These are phyloP conservation scores for Drosophila formosana DNA, from an alignment of 2,888 invertebrate species.

Conservation along the genomic window DNA sequence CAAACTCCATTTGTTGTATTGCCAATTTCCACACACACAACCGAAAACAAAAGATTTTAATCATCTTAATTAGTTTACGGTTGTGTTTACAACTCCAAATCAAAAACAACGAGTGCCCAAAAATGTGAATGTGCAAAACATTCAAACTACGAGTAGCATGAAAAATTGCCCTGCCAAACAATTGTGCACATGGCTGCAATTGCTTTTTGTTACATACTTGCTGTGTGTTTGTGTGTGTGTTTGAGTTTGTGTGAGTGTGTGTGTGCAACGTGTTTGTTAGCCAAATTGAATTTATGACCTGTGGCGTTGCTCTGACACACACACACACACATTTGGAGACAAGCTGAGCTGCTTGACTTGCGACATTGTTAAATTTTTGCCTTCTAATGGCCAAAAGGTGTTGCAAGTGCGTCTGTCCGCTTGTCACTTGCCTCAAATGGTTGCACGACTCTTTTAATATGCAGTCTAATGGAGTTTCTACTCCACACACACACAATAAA, in stretches of 20 bases:
- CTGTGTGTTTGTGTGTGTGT: slow-evolving; percentile 22
- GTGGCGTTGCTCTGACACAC: slow-evolving; percentile 61
- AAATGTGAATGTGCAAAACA: slow-evolving; percentile 31
- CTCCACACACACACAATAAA: not conserved
- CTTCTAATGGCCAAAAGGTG: slow-evolving; percentile 71
- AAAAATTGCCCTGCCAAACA: slow-evolving; percentile 55
- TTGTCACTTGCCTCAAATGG: slow-evolving; percentile 48
- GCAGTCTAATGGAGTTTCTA: slow-evolving; percentile 26
- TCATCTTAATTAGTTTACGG: slow-evolving; percentile 76
- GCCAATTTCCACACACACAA: slow-evolving; percentile 32
- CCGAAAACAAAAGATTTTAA: slow-evolving; percentile 60
- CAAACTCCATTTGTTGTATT: slow-evolving; percentile 19
- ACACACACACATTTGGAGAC: slow-evolving; percentile 13
- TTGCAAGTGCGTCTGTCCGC: slow-evolving; percentile 28
- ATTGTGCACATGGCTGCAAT: slow-evolving; percentile 52
- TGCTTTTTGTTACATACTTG: slow-evolving; percentile 32
- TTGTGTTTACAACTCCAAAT: slow-evolving; percentile 26
- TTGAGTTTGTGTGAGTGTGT: slow-evolving; percentile 14
- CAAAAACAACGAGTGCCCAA: slow-evolving; percentile 10
- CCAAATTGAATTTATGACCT: slow-evolving; percentile 82
- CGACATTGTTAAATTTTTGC: slow-evolving; percentile 75
- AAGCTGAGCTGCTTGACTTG: slow-evolving; percentile 48
- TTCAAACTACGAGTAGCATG: slow-evolving; percentile 35
- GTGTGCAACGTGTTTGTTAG: slow-evolving; percentile 64
- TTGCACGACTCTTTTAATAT: slow-evolving; percentile 49